Base-by-base conservation (phyloP, 2,797 vertebrate genomes). In the Melanogrammus aeglefinus region DNA sequence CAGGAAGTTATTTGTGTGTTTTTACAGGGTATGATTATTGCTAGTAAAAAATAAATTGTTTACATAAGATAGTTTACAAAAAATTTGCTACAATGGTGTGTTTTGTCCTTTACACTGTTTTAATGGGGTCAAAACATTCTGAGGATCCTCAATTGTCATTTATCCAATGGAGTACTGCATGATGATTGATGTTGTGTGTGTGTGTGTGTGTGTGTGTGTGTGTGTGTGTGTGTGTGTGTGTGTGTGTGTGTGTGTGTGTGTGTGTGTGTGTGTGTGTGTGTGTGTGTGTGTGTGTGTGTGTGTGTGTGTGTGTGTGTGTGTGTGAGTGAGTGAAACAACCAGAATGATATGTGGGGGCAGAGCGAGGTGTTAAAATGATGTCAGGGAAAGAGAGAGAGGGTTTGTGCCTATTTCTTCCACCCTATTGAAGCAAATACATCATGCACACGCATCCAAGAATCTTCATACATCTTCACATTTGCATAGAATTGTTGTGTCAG, bases 401-500 rank as follows among this genome's bases (percentile, higher is more conserved):
- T 27, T 27, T 69, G n/a, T 69, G n/a, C 63, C 8, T 27, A 24
- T 63, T 63, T 63, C 57, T 8, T 21, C 57, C 21, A 3, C 24
- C 63, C 24, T 27, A 27, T 27, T 69, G 63, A 69, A 69, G 63
- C 7, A 9, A 27, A 24, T 27, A 72, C 74, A 79, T 79, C 72
- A 82, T 83, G 73, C 76, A 16, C 29, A 83, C 78, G 21, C 57
- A 71, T 66, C 76, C 69, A 75, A 82, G 82, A 78, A 74, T 38
- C 70, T 14, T 72, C 77, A 72, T 76, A 78, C 83, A 83, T 85
- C 79, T 33, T 72, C 27, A 72, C 79, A 21, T 41, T 38, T 33
- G 76, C 78, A 85, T 73, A 3, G 35, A n/a, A 71, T 57, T 47
- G 33, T 18, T 31, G 79, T 76, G 84, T 86, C 85, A 78, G 78